Evolutionary conservation across 92 coral and sea anemone genomes (phyloP).

Genomic region (Epizoanthus fatuus): DNA sequence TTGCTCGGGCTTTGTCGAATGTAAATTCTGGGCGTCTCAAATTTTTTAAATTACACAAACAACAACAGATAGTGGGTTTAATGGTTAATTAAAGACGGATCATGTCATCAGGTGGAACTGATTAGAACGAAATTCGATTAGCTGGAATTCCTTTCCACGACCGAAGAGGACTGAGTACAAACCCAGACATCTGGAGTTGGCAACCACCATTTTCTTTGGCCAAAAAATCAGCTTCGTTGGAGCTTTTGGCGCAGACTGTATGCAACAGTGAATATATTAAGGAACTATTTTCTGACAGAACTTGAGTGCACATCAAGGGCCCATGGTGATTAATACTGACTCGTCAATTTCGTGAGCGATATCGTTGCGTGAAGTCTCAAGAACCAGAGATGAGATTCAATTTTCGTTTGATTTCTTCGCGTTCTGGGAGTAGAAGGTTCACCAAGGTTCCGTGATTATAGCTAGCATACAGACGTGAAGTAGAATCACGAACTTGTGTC

Average conservation of each 20-base stretch:
- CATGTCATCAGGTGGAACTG: slow-evolving; percentile 78
- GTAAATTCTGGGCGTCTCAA: slow-evolving; percentile 43
- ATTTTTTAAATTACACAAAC: slow-evolving; percentile 53
- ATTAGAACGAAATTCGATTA: slow-evolving; percentile 89
- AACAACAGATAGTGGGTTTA: slow-evolving; percentile 66
- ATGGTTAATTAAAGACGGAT: slow-evolving; percentile 89
- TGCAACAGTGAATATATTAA: slow-evolving; percentile 18
- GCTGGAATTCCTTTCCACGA: slow-evolving; percentile 36
- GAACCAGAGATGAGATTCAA: slow-evolving; percentile 27
- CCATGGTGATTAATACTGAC: background rate
- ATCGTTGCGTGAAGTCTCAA: slow-evolving; percentile 15
- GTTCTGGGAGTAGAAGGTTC: slow-evolving; percentile 1
- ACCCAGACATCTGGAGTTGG: slow-evolving; percentile 34
- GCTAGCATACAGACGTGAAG: slow-evolving; percentile 19
- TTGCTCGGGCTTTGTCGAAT: slow-evolving; percentile 33
- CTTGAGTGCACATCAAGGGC: slow-evolving; percentile 10
- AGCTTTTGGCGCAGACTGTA: background rate
- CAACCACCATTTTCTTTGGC: slow-evolving; percentile 23
- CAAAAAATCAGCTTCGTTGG: background rate
- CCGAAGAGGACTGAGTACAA: slow-evolving; percentile 52
- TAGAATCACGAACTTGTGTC: slow-evolving; percentile 2
- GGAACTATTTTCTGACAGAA: slow-evolving; percentile 21
- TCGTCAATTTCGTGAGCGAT: slow-evolving; percentile 20
- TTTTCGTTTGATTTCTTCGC: slow-evolving; percentile 17
- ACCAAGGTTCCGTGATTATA: slow-evolving; percentile 21